Percentiles rank a stretch among this genome's conserved stretches.
phyloP scores from a whole-genome alignment of 2,113 vertebrate genomes.

The Istiophorus platypterus region DNA sequence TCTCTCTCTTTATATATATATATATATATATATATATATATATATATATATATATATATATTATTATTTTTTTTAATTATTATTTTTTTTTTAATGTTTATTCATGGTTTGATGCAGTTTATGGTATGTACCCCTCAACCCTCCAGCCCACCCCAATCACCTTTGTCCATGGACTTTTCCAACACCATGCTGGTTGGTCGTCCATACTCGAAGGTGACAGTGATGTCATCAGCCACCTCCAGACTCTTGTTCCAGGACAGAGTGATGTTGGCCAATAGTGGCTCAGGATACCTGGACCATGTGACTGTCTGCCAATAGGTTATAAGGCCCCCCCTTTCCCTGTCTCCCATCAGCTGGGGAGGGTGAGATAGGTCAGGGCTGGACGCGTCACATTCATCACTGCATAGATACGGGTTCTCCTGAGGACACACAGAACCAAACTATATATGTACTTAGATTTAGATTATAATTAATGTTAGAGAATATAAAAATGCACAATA shows the following conservation, averaged over 20 bases:
- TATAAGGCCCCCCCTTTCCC: conserved; percentile 92
- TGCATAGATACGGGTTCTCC: conserved; percentile 99
- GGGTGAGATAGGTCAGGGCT: conserved; percentile 96
- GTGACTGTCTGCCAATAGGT: conserved; percentile 98
- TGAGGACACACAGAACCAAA: conserved; percentile 53
- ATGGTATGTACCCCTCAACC: too few relatives aligned
- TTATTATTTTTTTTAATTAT: too few relatives aligned
- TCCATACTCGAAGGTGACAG: conserved; percentile 95
- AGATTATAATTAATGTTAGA: not conserved
- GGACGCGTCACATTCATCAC: conserved; percentile 95
- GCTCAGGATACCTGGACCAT: conserved; percentile 95
- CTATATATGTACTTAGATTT: not conserved
- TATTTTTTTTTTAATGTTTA: too few relatives aligned
- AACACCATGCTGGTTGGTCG: conserved; percentile 96
- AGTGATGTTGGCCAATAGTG: conserved; percentile 95
- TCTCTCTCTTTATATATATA: too few relatives aligned
- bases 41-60: too few relatives aligned
- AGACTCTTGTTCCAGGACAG: conserved; percentile 98
- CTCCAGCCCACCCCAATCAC: conserved; percentile 53
- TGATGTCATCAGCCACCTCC: conserved; percentile 95
- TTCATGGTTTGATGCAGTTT: too few relatives aligned
- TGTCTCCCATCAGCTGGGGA: conserved; percentile 95
- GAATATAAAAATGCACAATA: too few relatives aligned
- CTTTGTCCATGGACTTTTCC: conserved; percentile 96
- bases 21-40: too few relatives aligned